Conservation (phyloP, 2,888 invertebrate genomes). For the Geotrupes spiniger region DNA sequence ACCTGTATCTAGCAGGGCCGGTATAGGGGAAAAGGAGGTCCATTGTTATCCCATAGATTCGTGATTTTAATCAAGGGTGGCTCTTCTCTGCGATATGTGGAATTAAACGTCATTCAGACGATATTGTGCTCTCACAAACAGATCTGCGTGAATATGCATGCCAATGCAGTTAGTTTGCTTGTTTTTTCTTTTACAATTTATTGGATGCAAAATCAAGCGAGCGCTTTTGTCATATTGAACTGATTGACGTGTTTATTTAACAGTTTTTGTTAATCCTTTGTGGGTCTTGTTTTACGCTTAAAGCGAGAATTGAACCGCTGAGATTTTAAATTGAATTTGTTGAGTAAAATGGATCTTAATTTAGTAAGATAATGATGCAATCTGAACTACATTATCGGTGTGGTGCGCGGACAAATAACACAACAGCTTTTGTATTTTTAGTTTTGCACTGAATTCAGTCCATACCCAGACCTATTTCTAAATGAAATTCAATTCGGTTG, state of each 20-base stretch:
- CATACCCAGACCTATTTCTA: too few species aligned
- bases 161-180: conserved; percentile 29
- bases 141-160: conserved; percentile 37
- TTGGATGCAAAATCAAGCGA: conserved; percentile 25
- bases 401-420: too few species aligned
- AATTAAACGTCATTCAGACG: conserved; percentile 47
- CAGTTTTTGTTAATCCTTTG: conserved; percentile 21
- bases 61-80: conserved; percentile 48
- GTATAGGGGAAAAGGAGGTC: conserved; percentile 37
- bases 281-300: conserved; percentile 17
- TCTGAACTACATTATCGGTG: too few species aligned
- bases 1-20: conserved; percentile 41
- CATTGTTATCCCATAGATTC: conserved; percentile 44
- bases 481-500: too few species aligned
- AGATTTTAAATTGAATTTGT: conserved; percentile 24
- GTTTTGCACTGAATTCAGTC: too few species aligned
- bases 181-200: conserved; percentile 24
- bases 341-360: conserved; percentile 16
- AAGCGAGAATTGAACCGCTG: conserved; percentile 18
- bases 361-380: conserved; percentile 12
- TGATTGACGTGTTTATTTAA: conserved; percentile 30
- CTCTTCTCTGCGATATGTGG: conserved; percentile 46
- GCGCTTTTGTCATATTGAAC: conserved; percentile 21
- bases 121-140: conserved; percentile 45
- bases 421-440: too few species aligned